Evolutionary conservation across 2,113 vertebrate genomes (phyloP).

Genomic region (Scomber japonicus): DNA sequence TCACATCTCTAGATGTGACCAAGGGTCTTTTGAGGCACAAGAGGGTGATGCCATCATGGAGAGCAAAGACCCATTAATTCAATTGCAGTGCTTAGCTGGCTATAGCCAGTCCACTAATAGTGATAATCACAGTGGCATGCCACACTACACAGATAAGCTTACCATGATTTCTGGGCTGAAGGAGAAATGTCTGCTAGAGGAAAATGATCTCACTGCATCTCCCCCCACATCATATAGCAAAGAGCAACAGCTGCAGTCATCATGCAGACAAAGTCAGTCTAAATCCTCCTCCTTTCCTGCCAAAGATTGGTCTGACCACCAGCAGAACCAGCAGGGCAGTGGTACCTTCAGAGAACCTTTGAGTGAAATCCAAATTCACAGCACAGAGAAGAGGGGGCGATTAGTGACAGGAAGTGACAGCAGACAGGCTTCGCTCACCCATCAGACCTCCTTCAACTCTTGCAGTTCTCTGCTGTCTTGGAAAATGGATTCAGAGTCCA

Average conservation of each 20-base stretch:
- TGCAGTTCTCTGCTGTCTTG: slow-evolving; percentile 73
- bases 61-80: slow-evolving; percentile 68
- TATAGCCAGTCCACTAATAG: slow-evolving; percentile 55
- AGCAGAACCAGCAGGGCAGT: slow-evolving; percentile 62
- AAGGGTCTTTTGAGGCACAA: slow-evolving; percentile 62
- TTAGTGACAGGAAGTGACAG: slow-evolving; percentile 75
- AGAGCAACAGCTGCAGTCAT: slow-evolving; percentile 67
- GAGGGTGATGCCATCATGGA: slow-evolving; percentile 63
- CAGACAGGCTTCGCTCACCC: slow-evolving; percentile 81
- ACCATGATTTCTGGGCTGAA: slow-evolving; percentile 51
- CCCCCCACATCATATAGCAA: slow-evolving; percentile 45
- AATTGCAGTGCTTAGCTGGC: slow-evolving; percentile 66
- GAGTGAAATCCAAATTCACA: slow-evolving; percentile 68
- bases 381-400: slow-evolving; percentile 68
- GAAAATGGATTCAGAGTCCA: slow-evolving; percentile 84
- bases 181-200: slow-evolving; percentile 63
- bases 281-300: slow-evolving; percentile 47
- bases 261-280: slow-evolving; percentile 63
- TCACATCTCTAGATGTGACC: slow-evolving; percentile 80
- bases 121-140: slow-evolving; percentile 54
- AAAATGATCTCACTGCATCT: slow-evolving; percentile 55
- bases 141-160: slow-evolving; percentile 63
- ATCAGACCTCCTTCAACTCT: slow-evolving; percentile 82
- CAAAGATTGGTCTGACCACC: slow-evolving; percentile 71
- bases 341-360: slow-evolving; percentile 66